Evolutionary conservation across 1,140 invertebrate species (phyloP).

Genomic region (Papilio polytes): DNA sequence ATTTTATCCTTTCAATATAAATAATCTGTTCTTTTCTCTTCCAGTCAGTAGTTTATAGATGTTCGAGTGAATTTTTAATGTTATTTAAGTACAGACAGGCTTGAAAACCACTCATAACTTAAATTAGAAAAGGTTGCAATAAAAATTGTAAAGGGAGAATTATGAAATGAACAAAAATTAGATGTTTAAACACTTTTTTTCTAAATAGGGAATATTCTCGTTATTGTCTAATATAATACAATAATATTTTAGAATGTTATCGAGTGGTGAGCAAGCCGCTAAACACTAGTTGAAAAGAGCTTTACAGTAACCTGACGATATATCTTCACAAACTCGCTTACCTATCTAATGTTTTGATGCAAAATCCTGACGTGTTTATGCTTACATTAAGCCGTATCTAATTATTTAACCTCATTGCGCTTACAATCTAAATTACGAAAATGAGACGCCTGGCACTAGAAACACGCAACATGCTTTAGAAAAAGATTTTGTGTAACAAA

Average conservation of each 20-base stretch:
- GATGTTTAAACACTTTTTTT: not conserved
- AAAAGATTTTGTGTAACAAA: conserved; percentile 67
- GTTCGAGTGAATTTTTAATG: conserved; percentile 26
- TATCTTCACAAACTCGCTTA: conserved; percentile 33
- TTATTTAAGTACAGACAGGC: conserved; percentile 4
- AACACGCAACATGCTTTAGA: conserved; percentile 73
- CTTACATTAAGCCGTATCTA: conserved; percentile 32
- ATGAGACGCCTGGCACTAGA: conserved; percentile 33
- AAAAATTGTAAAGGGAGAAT: not conserved
- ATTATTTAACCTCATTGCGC: conserved; percentile 38
- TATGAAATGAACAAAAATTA: not conserved
- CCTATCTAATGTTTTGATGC: conserved; percentile 37
- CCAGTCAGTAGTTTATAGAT: conserved; percentile 52
- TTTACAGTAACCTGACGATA: conserved; percentile 32
- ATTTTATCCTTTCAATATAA: conserved; percentile 45
- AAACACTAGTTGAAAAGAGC: conserved; percentile 28
- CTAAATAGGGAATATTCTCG: not conserved
- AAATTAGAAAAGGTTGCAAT: conserved; percentile 29
- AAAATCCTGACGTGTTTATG: conserved; percentile 16
- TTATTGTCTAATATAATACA: conserved; percentile 13
- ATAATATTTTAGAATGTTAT: conserved; percentile 32
- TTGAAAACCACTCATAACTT: conserved; percentile 2
- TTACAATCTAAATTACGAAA: conserved; percentile 33
- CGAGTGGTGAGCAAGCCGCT: conserved; percentile 38
- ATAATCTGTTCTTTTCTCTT: conserved; percentile 48